Percentiles rank a stretch among this genome's conserved stretches.
phyloP scores from a whole-genome alignment of 2,797 vertebrate genomes.

The Myotis pilosus region DNA sequence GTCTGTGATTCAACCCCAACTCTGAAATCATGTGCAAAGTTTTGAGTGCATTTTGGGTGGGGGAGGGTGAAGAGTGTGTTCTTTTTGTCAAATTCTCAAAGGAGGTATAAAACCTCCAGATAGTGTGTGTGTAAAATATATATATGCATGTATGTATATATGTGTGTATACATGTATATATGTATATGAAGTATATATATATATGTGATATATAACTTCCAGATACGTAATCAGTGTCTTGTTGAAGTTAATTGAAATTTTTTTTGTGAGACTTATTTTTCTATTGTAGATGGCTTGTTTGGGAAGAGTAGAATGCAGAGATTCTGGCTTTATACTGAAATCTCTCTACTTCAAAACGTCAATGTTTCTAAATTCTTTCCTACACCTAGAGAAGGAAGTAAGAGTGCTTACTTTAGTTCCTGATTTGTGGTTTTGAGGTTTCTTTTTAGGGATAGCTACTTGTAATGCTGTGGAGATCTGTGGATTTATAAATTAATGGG shows the following conservation, averaged over 20 bases:
- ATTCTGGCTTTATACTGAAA: constrained; percentile 60
- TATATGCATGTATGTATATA: not conserved
- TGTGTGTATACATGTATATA: not conserved
- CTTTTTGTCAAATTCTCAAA: not conserved
- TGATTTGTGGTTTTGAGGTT: constrained; percentile 76
- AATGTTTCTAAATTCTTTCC: constrained; percentile 59
- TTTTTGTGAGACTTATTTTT: not conserved
- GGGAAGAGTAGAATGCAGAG: constrained; percentile 44
- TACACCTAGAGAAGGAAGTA: constrained; percentile 60
- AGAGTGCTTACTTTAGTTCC: constrained; percentile 46
- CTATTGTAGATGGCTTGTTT: not conserved
- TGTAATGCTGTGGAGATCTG: not conserved
- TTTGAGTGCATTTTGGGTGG: not conserved
- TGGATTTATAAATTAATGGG: constrained; percentile 29
- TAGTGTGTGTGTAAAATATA: not conserved
- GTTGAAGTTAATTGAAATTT: constrained; percentile 20
- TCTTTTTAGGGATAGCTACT: constrained; percentile 55
- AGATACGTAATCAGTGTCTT: not conserved
- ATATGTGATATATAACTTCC: not conserved
- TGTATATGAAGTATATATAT: not conserved
- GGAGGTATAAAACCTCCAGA: not conserved
- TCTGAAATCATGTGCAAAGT: not conserved
- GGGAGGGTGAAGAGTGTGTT: not conserved
- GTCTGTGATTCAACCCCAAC: not conserved
- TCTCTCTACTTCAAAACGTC: constrained; percentile 24